Conservation (phyloP, 2,888 invertebrate species). For the Erpobdella octoculata region DNA sequence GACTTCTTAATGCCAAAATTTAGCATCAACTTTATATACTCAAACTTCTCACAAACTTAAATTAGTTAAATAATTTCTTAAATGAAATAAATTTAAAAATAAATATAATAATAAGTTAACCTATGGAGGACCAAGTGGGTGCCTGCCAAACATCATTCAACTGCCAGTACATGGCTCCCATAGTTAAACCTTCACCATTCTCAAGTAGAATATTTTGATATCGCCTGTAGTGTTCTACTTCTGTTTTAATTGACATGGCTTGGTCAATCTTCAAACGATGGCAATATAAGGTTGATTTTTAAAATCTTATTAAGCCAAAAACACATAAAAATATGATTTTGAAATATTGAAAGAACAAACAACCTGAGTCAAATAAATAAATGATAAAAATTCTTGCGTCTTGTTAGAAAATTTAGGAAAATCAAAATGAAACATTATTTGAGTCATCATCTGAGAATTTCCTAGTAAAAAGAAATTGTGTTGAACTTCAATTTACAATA, state of each 20-base stretch:
- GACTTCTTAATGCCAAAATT: too few relatives aligned
- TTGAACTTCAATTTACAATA: neutral
- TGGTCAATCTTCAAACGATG: constrained; percentile 58
- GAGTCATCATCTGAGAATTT: constrained; percentile 30
- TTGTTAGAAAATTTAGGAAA: constrained; percentile 55
- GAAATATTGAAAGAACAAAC: constrained; percentile 1
- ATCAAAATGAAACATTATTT: constrained; percentile 38
- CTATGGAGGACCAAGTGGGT: constrained; percentile 70
- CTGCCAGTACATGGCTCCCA: constrained; percentile 98
- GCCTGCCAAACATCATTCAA: constrained; percentile 95
- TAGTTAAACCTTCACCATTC: constrained; percentile 66
- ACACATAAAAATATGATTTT: constrained; percentile 6
- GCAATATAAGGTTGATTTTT: neutral
- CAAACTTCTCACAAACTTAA: neutral
- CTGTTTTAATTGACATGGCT: constrained; percentile 75
- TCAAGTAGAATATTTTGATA: neutral
- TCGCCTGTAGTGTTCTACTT: constrained; percentile 62
- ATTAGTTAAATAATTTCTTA: neutral
- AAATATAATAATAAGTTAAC: constrained; percentile 35
- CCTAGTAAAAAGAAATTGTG: constrained; percentile 22
- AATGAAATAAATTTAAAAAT: neutral
- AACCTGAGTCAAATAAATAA: constrained; percentile 80
- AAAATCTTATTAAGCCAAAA: neutral
- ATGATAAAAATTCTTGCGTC: constrained; percentile 58
- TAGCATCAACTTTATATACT: too few relatives aligned